These are phyloP conservation scores for Catharus fuscescens DNA, from an alignment of 2,113 vertebrate species.

Conservation along the genomic window DNA sequence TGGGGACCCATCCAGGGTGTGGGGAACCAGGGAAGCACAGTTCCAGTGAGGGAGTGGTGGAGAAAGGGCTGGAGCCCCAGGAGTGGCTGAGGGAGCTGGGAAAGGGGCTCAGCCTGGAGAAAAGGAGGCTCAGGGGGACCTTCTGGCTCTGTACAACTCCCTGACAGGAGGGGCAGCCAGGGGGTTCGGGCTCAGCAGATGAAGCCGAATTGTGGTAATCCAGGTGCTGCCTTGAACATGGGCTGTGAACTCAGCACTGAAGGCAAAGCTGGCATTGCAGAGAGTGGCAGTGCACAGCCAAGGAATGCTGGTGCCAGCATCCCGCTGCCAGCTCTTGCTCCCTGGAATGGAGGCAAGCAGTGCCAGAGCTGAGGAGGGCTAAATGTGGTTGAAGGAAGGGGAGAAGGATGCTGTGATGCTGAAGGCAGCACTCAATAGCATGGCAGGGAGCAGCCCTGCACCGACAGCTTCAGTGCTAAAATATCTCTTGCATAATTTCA, in stretches of 20 bases:
- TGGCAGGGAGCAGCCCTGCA: background rate
- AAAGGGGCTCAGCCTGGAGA: background rate
- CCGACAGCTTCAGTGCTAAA: fast-evolving
- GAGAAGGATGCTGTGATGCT: background rate
- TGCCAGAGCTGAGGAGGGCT: background rate
- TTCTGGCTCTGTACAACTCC: background rate
- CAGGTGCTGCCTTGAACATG: background rate
- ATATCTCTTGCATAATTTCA: background rate
- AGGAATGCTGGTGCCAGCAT: background rate
- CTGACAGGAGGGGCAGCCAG: background rate
- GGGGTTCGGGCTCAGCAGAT: background rate
- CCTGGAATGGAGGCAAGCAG: background rate
- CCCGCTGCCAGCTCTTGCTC: background rate
- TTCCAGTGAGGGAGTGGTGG: background rate
- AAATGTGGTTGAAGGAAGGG: background rate
- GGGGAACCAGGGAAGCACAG: background rate
- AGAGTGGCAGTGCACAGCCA: background rate
- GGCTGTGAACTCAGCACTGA: background rate
- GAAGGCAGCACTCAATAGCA: background rate
- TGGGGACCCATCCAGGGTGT: background rate
- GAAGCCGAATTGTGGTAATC: background rate
- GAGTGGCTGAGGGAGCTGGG: background rate
- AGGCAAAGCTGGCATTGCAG: background rate
- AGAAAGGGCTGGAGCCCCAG: background rate
- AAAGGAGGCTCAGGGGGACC: background rate